Evolutionary conservation across 2,797 vertebrate genomes (phyloP).

Genomic region (Glyptemys insculpta): DNA sequence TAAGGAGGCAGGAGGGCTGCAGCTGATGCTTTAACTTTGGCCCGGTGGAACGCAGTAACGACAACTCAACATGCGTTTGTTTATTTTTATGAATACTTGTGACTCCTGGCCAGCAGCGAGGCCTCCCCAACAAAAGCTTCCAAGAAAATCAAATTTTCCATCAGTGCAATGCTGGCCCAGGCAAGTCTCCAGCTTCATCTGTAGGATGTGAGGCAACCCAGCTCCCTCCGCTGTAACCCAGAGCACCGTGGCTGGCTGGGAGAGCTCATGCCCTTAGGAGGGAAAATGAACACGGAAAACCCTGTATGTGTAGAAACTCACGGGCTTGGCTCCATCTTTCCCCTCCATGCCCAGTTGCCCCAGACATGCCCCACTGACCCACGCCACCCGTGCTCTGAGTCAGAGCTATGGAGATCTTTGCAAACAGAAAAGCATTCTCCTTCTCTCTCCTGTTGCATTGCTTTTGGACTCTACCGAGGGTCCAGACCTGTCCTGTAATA

Average conservation of each 20-base stretch:
- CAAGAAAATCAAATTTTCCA: background rate
- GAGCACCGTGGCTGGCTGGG: background rate
- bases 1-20: background rate
- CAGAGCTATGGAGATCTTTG: background rate
- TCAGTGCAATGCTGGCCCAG: rapidly evolving
- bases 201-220: background rate
- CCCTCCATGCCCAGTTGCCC: background rate
- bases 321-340: background rate
- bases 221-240: background rate
- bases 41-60: background rate
- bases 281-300: background rate
- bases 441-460: background rate
- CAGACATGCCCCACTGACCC: background rate
- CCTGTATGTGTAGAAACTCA: background rate
- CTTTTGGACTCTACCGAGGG: background rate
- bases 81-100: background rate
- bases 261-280: background rate
- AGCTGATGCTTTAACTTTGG: background rate
- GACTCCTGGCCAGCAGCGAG: background rate
- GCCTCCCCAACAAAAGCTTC: background rate
- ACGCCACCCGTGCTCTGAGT: background rate
- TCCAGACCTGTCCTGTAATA: rapidly evolving
- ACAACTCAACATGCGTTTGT: background rate
- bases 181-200: background rate
- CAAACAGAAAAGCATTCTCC: background rate